Conservation (phyloP, 2,888 invertebrate genomes). For the Orthosia gothica region DNA sequence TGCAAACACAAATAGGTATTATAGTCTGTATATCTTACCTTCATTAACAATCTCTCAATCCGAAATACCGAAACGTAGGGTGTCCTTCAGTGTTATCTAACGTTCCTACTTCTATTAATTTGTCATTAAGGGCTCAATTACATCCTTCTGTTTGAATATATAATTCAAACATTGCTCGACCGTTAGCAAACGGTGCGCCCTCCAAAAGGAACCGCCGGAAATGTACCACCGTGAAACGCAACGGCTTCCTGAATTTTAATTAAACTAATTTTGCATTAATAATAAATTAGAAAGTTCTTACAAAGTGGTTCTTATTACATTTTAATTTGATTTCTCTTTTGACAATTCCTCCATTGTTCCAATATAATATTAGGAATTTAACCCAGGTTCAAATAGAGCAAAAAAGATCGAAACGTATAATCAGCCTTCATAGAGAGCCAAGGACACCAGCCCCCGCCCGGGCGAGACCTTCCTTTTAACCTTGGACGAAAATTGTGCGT, state of each 20-base stretch:
- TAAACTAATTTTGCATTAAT: conserved; percentile 53
- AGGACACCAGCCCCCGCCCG: conserved; percentile 78
- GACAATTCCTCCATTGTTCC: neutral
- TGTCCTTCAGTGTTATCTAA: conserved; percentile 31
- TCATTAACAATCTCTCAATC: conserved; percentile 24
- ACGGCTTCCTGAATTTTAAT: conserved; percentile 80
- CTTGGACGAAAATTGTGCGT: conserved; percentile 76
- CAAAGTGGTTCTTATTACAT: conserved; percentile 1
- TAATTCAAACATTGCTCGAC: conserved; percentile 74
- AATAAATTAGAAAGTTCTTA: conserved; percentile 38
- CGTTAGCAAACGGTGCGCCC: conserved; percentile 82
- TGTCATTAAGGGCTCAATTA: conserved; percentile 67
- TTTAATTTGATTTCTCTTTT: conserved; percentile 17
- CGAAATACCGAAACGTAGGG: conserved; percentile 8
- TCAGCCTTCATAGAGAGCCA: conserved; percentile 73
- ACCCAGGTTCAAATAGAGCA: conserved; percentile 49
- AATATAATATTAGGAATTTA: neutral
- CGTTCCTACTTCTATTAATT: conserved; percentile 64
- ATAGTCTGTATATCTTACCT: conserved; percentile 16
- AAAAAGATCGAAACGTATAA: conserved; percentile 59
- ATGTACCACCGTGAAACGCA: conserved; percentile 79
- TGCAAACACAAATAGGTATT: conserved; percentile 1
- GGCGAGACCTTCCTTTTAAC: conserved; percentile 79
- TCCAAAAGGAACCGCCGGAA: conserved; percentile 84
- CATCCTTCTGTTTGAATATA: conserved; percentile 63